Percentiles rank a stretch among this genome's conserved stretches.
These are phyloP conservation scores for Carapus acus DNA, from an alignment of 2,797 vertebrate species.

Conservation along the genomic window DNA sequence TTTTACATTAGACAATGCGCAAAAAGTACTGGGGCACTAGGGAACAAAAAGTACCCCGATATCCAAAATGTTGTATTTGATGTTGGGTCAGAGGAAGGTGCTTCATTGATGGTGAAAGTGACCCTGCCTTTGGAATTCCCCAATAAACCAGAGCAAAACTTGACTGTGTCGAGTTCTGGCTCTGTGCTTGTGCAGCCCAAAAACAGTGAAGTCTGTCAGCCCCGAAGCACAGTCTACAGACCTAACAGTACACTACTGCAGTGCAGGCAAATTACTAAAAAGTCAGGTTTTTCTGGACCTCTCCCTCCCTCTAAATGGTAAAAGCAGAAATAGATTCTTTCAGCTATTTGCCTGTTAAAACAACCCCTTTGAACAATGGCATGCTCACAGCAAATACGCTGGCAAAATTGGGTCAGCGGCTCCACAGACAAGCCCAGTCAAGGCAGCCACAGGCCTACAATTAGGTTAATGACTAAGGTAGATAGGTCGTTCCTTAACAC, in stretches of 20 bases:
- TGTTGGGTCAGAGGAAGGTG: too few relatives aligned
- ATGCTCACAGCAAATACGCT: conserved; percentile 16
- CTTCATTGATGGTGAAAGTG: conserved; percentile 20
- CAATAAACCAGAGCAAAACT: conserved; percentile 46
- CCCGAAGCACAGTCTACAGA: conserved; percentile 26
- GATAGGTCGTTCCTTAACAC: conserved; percentile 32
- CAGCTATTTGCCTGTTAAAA: conserved; percentile 25
- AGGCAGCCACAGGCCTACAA: conserved; percentile 31
- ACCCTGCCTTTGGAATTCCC: conserved; percentile 61
- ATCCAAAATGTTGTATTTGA: too few relatives aligned
- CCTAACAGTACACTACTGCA: too few relatives aligned
- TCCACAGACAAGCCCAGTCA: conserved; percentile 33
- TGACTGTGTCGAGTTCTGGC: conserved; percentile 26
- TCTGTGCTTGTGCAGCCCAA: conserved; percentile 30
- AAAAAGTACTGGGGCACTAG: too few relatives aligned
- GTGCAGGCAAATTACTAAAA: conserved; percentile 33
- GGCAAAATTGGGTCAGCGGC: conserved; percentile 37
- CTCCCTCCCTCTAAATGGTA: conserved; percentile 34
- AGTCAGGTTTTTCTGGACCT: conserved; percentile 66
- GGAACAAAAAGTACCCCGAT: too few relatives aligned
- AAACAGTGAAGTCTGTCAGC: conserved; percentile 24
- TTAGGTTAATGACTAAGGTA: conserved; percentile 49
- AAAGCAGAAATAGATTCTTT: conserved; percentile 22
- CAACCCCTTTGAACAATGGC: conserved; percentile 14
- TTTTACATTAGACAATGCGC: too few relatives aligned